Base-by-base conservation (phyloP, 1,140 invertebrate genomes). In the Watersipora subatra region DNA sequence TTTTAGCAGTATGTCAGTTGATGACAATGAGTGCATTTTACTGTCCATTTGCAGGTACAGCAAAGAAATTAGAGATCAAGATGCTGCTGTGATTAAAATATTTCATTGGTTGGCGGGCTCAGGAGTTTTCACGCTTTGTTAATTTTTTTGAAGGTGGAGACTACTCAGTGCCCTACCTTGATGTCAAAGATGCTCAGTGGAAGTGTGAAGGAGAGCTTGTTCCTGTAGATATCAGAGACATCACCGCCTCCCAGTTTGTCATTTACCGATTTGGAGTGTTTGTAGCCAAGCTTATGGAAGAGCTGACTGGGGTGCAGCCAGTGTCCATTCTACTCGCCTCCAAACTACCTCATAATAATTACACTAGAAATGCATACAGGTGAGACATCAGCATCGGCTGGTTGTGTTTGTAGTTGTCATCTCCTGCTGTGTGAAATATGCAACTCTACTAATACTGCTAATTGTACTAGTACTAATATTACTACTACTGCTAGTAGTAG, bases 151-250 rank as follows among this genome's bases (percentile, higher is more conserved):
- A 67, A 77, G 76, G 76, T 26, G 76, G 68, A 24, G 75, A 78
- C 61, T 76, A 78, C 64, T 64, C 64, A 57, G 63, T 61, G 46
- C 61, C 74, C 2, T 78, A 78, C 69, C 73, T 78, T 34, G 76
- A 77, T 65, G 72, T 76, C 1, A 78, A 76, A 65, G 76, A 78
- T 64, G 76, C 76, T 1, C 76, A 78, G 66, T 78, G 75, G 75
- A 64, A 69, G 20, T 77, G 73, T 62, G 70, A 71, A 17, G 76
- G 76, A 25, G 73, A 77, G 46, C 69, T 78, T 28, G 64, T 64
- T 22, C 75, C 75, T 12, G 70, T 72, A 0, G 74, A 78, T 30
- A 72, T 76, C 63, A 74, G 70, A 61, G 65, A 66, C 55, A 75
- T 78, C 63, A 70, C 68, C n/a, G 69, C 76, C 28, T 71, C 71